phyloP scores from a whole-genome alignment of 1,140 invertebrate species.

The Ephestia elutella region DNA sequence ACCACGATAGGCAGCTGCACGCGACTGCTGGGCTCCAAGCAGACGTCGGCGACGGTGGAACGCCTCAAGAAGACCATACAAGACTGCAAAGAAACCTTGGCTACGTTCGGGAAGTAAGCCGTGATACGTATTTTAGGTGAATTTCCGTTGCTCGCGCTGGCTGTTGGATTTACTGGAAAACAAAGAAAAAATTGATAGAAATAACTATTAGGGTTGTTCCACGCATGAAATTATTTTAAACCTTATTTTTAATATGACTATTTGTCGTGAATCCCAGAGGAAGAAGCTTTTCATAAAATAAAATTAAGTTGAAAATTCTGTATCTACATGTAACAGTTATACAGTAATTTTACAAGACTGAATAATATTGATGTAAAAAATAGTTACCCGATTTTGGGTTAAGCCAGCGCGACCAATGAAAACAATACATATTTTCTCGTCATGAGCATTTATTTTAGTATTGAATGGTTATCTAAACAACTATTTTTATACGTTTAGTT shows the following conservation, averaged over 20 bases:
- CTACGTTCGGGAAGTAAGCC: constrained; percentile 57
- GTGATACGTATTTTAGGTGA: neutral
- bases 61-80: constrained; percentile 81
- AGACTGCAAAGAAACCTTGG: constrained; percentile 78
- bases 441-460: constrained; percentile 39
- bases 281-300: too few relatives aligned
- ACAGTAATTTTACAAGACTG: too few relatives aligned
- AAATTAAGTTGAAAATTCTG: too few relatives aligned
- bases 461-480: constrained; percentile 8
- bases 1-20: constrained; percentile 80
- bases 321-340: too few relatives aligned
- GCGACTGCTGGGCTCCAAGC: constrained; percentile 77
- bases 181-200: too few relatives aligned
- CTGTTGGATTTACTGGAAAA: neutral
- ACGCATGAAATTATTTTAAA: too few relatives aligned
- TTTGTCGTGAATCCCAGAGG: too few relatives aligned
- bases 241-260: too few relatives aligned
- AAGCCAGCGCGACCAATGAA: neutral
- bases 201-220: too few relatives aligned
- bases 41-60: constrained; percentile 82
- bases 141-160: neutral
- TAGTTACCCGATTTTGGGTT: neutral
- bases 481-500: constrained; percentile 13
- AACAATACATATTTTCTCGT: constrained; percentile 12
- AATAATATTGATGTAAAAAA: too few relatives aligned